Base-by-base conservation (phyloP, 2,797 vertebrate genomes). In the Lacerta agilis region DNA sequence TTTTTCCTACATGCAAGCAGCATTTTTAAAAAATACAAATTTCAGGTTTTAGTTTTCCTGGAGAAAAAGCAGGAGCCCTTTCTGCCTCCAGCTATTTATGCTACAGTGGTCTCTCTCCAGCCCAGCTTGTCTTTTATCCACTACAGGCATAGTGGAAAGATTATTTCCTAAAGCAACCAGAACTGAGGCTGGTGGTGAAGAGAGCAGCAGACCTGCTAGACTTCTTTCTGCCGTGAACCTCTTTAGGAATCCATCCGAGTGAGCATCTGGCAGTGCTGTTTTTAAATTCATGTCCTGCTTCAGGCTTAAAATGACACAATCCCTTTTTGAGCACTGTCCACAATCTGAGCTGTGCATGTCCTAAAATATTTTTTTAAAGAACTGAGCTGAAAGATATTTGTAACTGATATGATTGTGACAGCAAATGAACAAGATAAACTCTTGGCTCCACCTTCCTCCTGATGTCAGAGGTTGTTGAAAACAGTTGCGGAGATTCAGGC, bases 331-430 rank as follows among this genome's bases (percentile, higher is more conserved):
- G 27, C 0, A 0, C 73, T 73, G 11, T 78, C 83, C 20, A 33
- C 85, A 72, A 89, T 91, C 84, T 91, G 81, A 83, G 69, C 38
- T 76, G n/a, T 82, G 33, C 90, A 72, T 73, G 82, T 18, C 73
- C 38, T 17, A 64, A 76, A 90, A 58, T 85, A 91, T 45, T 45
- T 77, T 90, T 86, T 90, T 38, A 93, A 80, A 89, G 55, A 86
- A 71, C 72, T 25, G 8, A 64, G 85, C 20, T 87, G 91, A 87
- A 45, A 80, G 41, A 55, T 64, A 75, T 49, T 88, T 89, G 58
- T 15, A 38, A 72, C 61, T 81, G 79, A 67, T 80, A 67, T 82
- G 81, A 49, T 86, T 89, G 38, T 80, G 67, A 15, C 67, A 73
- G 85, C 67, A 80, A 86, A 86, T 86, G 66, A 86, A 78, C 45